These are phyloP conservation scores for Sebastes diaconus DNA, from an alignment of 2,797 vertebrate genomes.

Conservation along the genomic window DNA sequence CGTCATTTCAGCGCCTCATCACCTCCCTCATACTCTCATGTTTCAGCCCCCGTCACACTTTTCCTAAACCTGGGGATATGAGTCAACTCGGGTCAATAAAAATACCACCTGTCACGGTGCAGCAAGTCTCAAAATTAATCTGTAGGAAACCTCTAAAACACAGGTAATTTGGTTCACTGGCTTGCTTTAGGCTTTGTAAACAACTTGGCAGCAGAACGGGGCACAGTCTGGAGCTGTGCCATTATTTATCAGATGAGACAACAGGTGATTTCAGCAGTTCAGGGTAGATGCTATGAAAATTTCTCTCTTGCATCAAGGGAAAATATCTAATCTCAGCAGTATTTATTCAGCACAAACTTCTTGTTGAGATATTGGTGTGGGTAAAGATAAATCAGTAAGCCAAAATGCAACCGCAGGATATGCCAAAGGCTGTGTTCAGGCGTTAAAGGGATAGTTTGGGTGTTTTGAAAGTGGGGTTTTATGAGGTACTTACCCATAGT, in stretches of 20 bases:
- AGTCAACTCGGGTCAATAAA: constrained; percentile 46
- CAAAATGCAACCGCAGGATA: not conserved
- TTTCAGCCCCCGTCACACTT: constrained; percentile 33
- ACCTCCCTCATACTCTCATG: constrained; percentile 20
- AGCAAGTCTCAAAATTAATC: constrained; percentile 27
- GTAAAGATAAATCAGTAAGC: not conserved
- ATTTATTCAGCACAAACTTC: not conserved
- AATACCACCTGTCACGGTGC: constrained; percentile 16
- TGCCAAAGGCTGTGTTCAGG: not conserved
- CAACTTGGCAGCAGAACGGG: constrained; percentile 39
- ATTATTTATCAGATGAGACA: constrained; percentile 49
- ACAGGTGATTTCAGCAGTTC: constrained; percentile 40
- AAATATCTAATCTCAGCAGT: constrained; percentile 6
- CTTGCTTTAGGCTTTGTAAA: constrained; percentile 45
- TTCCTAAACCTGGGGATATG: constrained; percentile 20
- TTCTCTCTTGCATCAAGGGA: not conserved
- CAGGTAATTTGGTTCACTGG: constrained; percentile 31
- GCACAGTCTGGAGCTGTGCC: constrained; percentile 34
- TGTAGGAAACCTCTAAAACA: constrained; percentile 32
- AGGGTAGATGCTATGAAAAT: constrained; percentile 23
- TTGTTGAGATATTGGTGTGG: not conserved
- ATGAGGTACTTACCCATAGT: no score
- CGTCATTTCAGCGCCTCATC: constrained; percentile 2
- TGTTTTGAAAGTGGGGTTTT: no score
- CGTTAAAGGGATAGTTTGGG: not conserved